These are phyloP conservation scores for Zosterops hypoxanthus DNA, from an alignment of 2,113 vertebrate species.

Conservation along the genomic window DNA sequence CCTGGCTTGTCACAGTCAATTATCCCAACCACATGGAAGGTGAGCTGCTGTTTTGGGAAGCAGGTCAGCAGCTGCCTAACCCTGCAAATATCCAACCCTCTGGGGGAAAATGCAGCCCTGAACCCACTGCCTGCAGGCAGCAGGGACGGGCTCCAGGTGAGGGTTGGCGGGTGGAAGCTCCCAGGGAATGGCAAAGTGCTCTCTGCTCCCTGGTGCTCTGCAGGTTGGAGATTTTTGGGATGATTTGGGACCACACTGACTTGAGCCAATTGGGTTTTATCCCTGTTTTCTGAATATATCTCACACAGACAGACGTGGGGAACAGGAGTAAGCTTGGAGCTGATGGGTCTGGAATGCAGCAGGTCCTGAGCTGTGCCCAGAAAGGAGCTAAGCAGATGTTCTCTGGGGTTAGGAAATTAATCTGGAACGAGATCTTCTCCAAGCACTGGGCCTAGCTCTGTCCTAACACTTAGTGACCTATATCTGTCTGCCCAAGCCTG, in stretches of 20 bases:
- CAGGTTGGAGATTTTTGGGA: not conserved
- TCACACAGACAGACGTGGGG: fast-evolving
- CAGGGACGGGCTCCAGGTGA: not conserved
- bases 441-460: not conserved
- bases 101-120: not conserved
- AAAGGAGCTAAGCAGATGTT: not conserved
- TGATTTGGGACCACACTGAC: not conserved
- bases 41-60: constrained; percentile 55
- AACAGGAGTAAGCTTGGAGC: not conserved
- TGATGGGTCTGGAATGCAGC: not conserved
- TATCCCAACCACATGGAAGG: constrained; percentile 11
- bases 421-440: not conserved
- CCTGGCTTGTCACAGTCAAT: constrained; percentile 32
- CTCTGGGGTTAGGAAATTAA: not conserved
- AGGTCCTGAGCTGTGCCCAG: not conserved
- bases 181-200: not conserved
- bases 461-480: not conserved
- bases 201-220: not conserved
- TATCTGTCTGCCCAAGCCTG: not conserved
- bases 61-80: constrained; percentile 67
- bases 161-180: not conserved
- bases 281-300: fast-evolving
- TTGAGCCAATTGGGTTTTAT: not conserved
- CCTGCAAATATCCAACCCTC: constrained; percentile 40
- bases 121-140: not conserved